Conservation (phyloP, 2,113 vertebrate species). For the Xiphorhynchus elegans region DNA sequence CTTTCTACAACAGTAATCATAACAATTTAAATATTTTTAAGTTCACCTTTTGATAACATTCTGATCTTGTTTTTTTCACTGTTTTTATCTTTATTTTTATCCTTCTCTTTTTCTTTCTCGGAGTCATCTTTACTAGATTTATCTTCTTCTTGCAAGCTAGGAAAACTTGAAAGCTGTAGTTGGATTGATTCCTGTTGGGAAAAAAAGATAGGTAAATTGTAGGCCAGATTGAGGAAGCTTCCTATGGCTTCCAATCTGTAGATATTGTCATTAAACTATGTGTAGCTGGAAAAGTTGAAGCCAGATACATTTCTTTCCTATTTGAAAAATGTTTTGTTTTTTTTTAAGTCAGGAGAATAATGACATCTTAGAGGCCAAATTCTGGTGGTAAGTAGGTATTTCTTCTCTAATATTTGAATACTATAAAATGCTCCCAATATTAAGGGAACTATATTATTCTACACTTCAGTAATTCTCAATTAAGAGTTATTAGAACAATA, state of each 20-base stretch:
- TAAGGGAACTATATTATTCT: not conserved
- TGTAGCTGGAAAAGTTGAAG: slow-evolving; percentile 63
- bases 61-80: slow-evolving; percentile 85
- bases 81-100: slow-evolving; percentile 82
- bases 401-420: not conserved
- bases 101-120: slow-evolving; percentile 84
- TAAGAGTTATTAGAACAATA: not conserved
- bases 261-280: not conserved
- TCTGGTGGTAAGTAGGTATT: not conserved
- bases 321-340: slow-evolving; percentile 10
- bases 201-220: slow-evolving; percentile 69
- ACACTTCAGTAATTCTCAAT: not conserved
- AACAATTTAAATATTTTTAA: slow-evolving; percentile 39
- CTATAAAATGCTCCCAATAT: not conserved
- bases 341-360: not conserved
- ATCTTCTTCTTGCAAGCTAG: slow-evolving; percentile 83
- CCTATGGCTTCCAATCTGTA: slow-evolving; percentile 48
- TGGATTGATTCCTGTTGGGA: slow-evolving; percentile 81
- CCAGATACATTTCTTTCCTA: slow-evolving; percentile 65
- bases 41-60: slow-evolving; percentile 90
- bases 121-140: slow-evolving; percentile 83
- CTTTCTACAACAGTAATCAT: not conserved
- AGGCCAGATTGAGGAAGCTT: slow-evolving; percentile 37
- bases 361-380: not conserved
- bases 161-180: slow-evolving; percentile 80